Conservation (phyloP, 2,888 invertebrate genomes). For the Lasioglossum oenotherae region DNA sequence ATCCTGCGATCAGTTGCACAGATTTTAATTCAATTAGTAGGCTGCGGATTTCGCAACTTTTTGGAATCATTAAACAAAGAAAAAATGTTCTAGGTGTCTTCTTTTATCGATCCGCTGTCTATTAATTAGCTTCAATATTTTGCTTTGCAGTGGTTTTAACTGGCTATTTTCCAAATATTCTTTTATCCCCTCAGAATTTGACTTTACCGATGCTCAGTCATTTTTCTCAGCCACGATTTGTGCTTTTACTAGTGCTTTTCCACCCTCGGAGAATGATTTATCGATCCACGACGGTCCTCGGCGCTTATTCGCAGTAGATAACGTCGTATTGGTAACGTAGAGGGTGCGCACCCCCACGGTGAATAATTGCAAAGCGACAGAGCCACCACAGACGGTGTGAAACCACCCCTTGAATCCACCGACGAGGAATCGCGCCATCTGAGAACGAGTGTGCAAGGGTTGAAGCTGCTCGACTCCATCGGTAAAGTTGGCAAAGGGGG, state of each 20-base stretch:
- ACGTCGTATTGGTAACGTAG: background rate
- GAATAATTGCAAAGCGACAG: conserved; percentile 11
- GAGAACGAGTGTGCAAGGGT: conserved; percentile 11
- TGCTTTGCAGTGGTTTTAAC: too few species aligned
- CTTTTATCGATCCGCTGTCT: too few species aligned
- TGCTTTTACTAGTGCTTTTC: background rate
- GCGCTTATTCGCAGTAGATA: conserved; percentile 38
- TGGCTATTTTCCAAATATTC: too few species aligned
- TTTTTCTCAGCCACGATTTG: background rate
- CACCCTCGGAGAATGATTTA: background rate
- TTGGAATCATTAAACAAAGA: too few species aligned
- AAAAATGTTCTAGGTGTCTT: too few species aligned
- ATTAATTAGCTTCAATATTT: too few species aligned
- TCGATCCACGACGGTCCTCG: background rate
- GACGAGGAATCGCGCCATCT: conserved; percentile 39
- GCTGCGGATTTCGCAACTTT: too few species aligned
- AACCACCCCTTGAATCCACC: background rate
- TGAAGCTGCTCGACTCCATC: background rate
- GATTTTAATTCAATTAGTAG: too few species aligned
- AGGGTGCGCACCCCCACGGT: conserved; percentile 32
- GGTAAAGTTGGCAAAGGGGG: conserved; percentile 20
- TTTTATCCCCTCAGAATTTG: background rate
- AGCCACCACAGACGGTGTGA: background rate
- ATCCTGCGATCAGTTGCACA: too few species aligned
- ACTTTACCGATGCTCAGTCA: background rate